phyloP scores from a whole-genome alignment of 2,888 invertebrate species.

The Hecatera dysodea region DNA sequence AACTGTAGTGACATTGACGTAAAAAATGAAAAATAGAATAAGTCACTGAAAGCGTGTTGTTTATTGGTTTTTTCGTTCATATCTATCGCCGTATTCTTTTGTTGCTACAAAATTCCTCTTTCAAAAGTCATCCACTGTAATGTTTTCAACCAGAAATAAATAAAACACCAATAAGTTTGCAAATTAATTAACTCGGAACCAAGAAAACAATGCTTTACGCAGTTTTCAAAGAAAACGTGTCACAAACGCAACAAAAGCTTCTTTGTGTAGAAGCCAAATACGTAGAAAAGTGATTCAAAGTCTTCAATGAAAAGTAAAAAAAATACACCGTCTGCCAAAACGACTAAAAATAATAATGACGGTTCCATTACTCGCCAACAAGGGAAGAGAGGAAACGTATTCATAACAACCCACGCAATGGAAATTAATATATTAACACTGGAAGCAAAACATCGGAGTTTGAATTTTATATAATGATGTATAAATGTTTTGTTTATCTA shows the following conservation, averaged over 20 bases:
- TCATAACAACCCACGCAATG: slow-evolving; percentile 58
- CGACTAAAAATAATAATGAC: slow-evolving; percentile 75
- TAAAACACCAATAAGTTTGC: slow-evolving; percentile 3
- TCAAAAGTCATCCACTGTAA: background rate
- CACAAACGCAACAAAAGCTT: slow-evolving; percentile 52
- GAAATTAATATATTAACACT: slow-evolving; percentile 51
- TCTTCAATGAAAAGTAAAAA: slow-evolving; percentile 63
- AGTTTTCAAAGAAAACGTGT: slow-evolving; percentile 27
- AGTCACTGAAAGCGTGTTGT: background rate
- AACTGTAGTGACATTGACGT: background rate
- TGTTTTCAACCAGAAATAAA: background rate
- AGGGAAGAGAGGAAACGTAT: slow-evolving; percentile 58
- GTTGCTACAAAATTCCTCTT: background rate
- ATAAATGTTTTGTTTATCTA: slow-evolving; percentile 51
- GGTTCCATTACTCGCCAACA: slow-evolving; percentile 60
- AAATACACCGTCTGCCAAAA: slow-evolving; percentile 70
- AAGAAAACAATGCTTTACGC: slow-evolving; percentile 22
- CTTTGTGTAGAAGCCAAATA: slow-evolving; percentile 72
- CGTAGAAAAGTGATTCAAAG: slow-evolving; percentile 73
- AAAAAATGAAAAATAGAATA: background rate
- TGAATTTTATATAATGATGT: slow-evolving; percentile 35
- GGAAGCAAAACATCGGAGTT: slow-evolving; percentile 43
- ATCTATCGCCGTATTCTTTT: background rate
- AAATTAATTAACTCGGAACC: slow-evolving; percentile 33
- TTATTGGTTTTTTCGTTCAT: background rate